Evolutionary conservation across 2,113 vertebrate species (phyloP).

Genomic region (Synchiropus splendidus): DNA sequence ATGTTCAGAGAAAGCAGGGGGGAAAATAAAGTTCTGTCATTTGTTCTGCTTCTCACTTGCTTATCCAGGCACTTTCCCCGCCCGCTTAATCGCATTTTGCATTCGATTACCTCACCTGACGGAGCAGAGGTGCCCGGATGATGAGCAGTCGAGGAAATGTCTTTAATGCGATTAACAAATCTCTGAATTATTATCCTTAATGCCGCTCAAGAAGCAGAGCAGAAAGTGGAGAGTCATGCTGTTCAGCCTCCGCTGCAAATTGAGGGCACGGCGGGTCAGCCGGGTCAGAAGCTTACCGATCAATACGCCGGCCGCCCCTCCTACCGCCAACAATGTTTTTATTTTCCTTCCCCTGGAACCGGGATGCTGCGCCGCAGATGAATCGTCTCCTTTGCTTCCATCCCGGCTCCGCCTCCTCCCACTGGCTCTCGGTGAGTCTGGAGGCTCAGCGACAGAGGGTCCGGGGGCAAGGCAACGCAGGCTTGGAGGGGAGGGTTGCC

Average conservation of each 20-base stretch:
- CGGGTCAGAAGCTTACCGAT: conserved; percentile 33
- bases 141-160: conserved; percentile 36
- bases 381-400: conserved; percentile 40
- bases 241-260: conserved; percentile 41
- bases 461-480: conserved; percentile 46
- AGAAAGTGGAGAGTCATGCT: conserved; percentile 29
- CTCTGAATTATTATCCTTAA: conserved; percentile 42
- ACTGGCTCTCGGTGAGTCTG: conserved; percentile 15
- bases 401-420: conserved; percentile 32
- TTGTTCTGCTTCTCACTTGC: conserved; percentile 46
- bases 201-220: conserved; percentile 32
- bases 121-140: conserved; percentile 22
- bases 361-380: conserved; percentile 31
- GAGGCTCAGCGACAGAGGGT: conserved; percentile 50
- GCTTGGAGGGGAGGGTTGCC: conserved; percentile 38
- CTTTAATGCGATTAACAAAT: conserved; percentile 52
- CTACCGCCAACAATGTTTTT: conserved; percentile 39
- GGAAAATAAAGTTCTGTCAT: conserved; percentile 30
- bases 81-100: conserved; percentile 37
- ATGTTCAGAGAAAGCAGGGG: conserved; percentile 37
- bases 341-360: conserved; percentile 34
- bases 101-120: conserved; percentile 47
- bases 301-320: conserved; percentile 29
- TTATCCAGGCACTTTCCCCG: conserved; percentile 35
- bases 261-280: conserved; percentile 36